Conservation (phyloP, 2,113 vertebrate genomes). For the Megaceryle maxima region DNA sequence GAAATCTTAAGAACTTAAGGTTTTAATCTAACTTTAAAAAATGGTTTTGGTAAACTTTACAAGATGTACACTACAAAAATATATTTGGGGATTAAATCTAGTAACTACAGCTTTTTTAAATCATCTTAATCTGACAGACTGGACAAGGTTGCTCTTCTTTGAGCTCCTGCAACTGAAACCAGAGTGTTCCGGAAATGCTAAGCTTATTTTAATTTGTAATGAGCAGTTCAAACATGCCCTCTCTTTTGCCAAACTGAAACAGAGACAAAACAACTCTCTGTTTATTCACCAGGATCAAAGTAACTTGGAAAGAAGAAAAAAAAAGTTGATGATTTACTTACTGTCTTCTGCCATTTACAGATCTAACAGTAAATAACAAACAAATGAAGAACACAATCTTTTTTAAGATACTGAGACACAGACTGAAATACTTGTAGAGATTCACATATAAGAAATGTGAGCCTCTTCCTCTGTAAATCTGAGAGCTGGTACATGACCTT, state of each 20-base stretch:
- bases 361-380: background rate
- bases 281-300: background rate
- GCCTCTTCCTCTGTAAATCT: background rate
- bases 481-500: background rate
- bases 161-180: background rate
- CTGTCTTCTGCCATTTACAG: background rate
- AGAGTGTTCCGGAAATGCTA: background rate
- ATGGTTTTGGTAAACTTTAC: background rate
- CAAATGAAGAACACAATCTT: background rate
- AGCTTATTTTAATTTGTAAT: background rate
- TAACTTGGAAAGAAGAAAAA: background rate
- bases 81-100: background rate
- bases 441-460: fast-evolving
- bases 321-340: background rate
- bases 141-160: background rate
- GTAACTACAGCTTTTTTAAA: background rate
- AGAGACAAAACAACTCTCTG: background rate
- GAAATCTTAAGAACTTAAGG: background rate
- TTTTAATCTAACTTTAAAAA: background rate
- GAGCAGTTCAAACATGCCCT: background rate
- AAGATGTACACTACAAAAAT: background rate
- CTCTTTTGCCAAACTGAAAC: background rate
- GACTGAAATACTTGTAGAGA: background rate
- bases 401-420: background rate
- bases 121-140: background rate